Conservation (phyloP, 1,140 invertebrate genomes). For the Brachionus rubens region DNA sequence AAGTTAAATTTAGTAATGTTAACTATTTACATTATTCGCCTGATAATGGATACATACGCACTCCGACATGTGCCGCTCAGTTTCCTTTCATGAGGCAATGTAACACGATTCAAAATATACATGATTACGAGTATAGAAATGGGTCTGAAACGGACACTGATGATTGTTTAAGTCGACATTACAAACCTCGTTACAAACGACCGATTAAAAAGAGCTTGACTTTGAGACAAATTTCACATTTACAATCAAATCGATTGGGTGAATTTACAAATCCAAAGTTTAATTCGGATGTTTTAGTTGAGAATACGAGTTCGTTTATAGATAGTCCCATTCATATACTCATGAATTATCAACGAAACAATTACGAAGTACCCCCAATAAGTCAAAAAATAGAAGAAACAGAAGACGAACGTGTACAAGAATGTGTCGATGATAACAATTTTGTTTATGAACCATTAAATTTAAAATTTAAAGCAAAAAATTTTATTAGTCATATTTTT, state of each 20-base stretch:
- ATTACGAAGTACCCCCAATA: no score
- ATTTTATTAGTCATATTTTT: background rate
- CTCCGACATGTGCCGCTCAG: background rate
- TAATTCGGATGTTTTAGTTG: background rate
- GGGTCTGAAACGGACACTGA: constrained; percentile 3
- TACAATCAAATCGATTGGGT: background rate
- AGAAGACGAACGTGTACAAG: background rate
- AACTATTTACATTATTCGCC: background rate
- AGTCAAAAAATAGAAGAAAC: background rate
- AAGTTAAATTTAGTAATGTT: background rate
- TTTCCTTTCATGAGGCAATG: background rate
- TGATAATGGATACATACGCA: background rate
- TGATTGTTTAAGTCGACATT: background rate
- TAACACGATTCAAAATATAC: background rate
- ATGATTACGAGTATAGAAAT: background rate
- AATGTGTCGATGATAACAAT: no score
- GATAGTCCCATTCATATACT: constrained; percentile 18
- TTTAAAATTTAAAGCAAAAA: background rate
- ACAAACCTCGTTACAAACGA: background rate
- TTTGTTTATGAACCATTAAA: background rate
- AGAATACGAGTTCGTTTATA: constrained; percentile 17
- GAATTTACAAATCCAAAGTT: background rate
- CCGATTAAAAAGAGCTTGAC: background rate
- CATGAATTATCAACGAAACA: constrained; percentile 7
- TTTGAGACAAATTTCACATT: background rate